phyloP scores from a whole-genome alignment of 2,797 vertebrate species.

The Okamejei kenojei region DNA sequence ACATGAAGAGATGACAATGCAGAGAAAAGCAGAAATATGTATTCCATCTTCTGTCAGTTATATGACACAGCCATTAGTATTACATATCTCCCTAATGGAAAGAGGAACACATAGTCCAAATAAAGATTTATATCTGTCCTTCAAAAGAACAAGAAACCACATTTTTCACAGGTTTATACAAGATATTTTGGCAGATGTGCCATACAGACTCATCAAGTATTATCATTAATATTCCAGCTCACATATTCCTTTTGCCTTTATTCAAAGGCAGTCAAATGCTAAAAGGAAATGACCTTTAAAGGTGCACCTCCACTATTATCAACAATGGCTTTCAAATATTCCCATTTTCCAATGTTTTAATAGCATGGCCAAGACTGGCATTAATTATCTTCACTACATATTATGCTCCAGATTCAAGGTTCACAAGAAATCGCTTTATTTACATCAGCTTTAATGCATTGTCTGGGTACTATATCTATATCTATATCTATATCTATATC shows the following conservation, averaged over 20 bases:
- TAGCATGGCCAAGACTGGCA: too few species aligned
- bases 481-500: too few species aligned
- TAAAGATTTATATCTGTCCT: slow-evolving; percentile 26
- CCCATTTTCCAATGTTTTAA: not conserved
- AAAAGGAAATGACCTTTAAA: not conserved
- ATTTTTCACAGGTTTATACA: not conserved
- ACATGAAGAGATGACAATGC: slow-evolving; percentile 53
- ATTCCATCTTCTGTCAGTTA: slow-evolving; percentile 50
- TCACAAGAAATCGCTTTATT: not conserved
- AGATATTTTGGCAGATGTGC: not conserved
- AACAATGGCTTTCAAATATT: not conserved
- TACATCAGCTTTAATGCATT: not conserved
- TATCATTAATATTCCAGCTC: slow-evolving; percentile 12
- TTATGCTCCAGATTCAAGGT: not conserved
- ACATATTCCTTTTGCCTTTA: not conserved
- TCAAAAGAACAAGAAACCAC: slow-evolving; percentile 16
- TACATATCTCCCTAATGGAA: slow-evolving; percentile 42
- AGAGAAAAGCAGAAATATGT: slow-evolving; percentile 54
- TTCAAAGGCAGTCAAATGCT: not conserved
- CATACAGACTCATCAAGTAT: not conserved
- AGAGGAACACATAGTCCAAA: slow-evolving; percentile 38
- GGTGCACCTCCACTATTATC: not conserved
- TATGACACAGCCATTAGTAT: slow-evolving; percentile 47
- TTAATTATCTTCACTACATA: not conserved
- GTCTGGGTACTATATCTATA: not conserved